These are phyloP conservation scores for Sarcophaga caerulescens DNA, from an alignment of 2,888 invertebrate genomes.

Conservation along the genomic window DNA sequence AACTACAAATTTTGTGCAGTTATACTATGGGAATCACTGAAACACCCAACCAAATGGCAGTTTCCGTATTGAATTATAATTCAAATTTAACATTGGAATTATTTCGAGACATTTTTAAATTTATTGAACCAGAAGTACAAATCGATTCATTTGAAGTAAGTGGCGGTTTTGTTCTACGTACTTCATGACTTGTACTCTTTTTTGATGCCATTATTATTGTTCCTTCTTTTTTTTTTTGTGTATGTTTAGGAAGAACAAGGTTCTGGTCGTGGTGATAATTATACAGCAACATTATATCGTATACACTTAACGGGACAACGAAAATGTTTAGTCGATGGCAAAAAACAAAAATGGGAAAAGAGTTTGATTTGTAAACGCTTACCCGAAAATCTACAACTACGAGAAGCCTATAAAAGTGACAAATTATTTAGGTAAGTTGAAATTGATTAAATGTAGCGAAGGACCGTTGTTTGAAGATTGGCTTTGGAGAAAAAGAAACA, in stretches of 20 bases:
- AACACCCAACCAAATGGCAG: conserved; percentile 69
- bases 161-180: background rate
- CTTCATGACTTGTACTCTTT: background rate
- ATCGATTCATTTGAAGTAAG: conserved; percentile 83
- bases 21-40: conserved; percentile 76
- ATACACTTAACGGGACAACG: conserved; percentile 83
- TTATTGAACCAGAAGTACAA: conserved; percentile 83
- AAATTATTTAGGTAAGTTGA: conserved; percentile 83
- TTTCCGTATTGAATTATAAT: conserved; percentile 66
- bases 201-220: background rate
- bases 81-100: conserved; percentile 82
- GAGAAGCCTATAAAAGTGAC: conserved; percentile 88
- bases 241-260: conserved; percentile 84
- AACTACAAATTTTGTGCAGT: background rate
- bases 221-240: background rate
- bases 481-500: too few species aligned
- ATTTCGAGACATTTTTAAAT: conserved; percentile 83
- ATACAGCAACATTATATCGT: conserved; percentile 88
- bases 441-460: background rate
- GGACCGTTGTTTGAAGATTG: background rate
- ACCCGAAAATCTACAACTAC: conserved; percentile 84
- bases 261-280: conserved; percentile 88
- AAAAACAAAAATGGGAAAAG: conserved; percentile 84
- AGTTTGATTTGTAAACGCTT: conserved; percentile 88
- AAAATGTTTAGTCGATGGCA: conserved; percentile 72